Evolutionary conservation across 1,140 invertebrate genomes (phyloP).

Genomic region (Acromyrmex charruanus): DNA sequence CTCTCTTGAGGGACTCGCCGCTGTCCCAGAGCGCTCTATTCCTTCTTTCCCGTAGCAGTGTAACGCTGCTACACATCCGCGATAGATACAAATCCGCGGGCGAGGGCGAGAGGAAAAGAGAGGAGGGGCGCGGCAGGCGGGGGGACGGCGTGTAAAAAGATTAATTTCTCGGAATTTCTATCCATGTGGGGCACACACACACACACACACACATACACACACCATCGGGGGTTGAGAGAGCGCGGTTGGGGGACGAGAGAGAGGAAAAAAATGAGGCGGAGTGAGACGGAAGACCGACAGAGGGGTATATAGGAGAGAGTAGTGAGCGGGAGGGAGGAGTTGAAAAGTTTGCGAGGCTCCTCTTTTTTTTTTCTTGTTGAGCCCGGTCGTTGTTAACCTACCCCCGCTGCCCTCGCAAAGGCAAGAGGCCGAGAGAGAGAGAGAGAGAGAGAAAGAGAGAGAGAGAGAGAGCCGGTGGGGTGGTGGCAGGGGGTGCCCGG

Average conservation of each 20-base stretch:
- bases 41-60: conserved; percentile 34
- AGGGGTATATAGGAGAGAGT: not conserved
- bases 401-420: not conserved
- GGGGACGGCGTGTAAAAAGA: conserved; percentile 74
- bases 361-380: conserved; percentile 51
- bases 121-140: conserved; percentile 16
- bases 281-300: conserved; percentile 39
- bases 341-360: conserved; percentile 64
- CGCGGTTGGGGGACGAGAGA: conserved; percentile 17
- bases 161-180: conserved; percentile 81
- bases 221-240: conserved; percentile 28
- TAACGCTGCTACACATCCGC: conserved; percentile 30
- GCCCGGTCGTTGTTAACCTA: conserved; percentile 63
- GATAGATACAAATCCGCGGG: conserved; percentile 45
- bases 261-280: conserved; percentile 49
- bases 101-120: conserved; percentile 12
- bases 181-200: conserved; percentile 36
- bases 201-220: not conserved
- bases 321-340: conserved; percentile 9
- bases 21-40: conserved; percentile 34
- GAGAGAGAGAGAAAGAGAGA: not conserved
- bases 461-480: not conserved
- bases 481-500: not conserved
- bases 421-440: not conserved
- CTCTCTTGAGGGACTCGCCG: conserved; percentile 50